Evolutionary conservation across 1,140 invertebrate species (phyloP), one percentile per base, ranked within the genome.

Genomic region (Diorhabda sublineata): DNA sequence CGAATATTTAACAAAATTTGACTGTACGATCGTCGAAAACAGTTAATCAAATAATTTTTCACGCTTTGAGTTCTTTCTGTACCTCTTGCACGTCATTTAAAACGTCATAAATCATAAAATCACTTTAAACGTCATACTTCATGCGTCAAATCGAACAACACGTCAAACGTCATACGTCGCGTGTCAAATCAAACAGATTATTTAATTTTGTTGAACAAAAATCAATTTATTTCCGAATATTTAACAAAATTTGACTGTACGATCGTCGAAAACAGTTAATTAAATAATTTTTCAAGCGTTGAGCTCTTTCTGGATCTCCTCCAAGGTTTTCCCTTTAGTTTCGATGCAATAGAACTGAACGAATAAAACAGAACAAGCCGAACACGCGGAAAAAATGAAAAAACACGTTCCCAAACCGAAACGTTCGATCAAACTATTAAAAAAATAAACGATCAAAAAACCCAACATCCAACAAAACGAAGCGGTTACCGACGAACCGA

Each of bases 371-470:
- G 91, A 85, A 0, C 87, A 42, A 3, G 89, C 81, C 52, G 90
- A 90, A 78, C 88, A 88, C 2, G 85, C 84, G 4, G 88, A 83
- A 78, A 96, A 96, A 43, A 94, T 82, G 87, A 90, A 92, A 83
- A 93, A 96, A 2, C 88, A 88, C 3, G 84, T 85, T 74, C 91
- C 88, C 57, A 85, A 84, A 9, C 89, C 90, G 4, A 94, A 80
- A 0, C 82, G 81, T 0, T 81, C 71, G 0, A 83, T 79, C 3
- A 96, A 77, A 0, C 85, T 78, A 2, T 82, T 81, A 79, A 92
- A 95, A 74, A 86, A 89, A 73, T 90, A 89, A 2, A 92, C 94
- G 6, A 95, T 85, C n/a, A 95, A 67, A 79, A 96, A 96, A 2
- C 88, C 89, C 57, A 91, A 79, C 0, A 86, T 75, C 93, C 94